Evolutionary conservation across 2,888 invertebrate species (phyloP).

Genomic region (Phymatocera aterrima): DNA sequence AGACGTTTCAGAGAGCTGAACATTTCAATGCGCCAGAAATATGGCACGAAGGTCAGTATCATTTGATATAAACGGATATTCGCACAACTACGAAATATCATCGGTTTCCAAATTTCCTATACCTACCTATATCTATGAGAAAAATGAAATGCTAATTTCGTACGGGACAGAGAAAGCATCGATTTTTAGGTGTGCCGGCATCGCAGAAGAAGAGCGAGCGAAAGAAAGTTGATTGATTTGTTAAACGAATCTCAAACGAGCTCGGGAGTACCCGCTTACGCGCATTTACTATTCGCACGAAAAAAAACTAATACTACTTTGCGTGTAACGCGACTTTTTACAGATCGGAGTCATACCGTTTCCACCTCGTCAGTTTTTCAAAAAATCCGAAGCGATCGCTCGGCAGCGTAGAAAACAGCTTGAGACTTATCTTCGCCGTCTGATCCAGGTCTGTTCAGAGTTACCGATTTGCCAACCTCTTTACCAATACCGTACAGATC

Average conservation of each 20-base stretch:
- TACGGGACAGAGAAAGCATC: too few species aligned
- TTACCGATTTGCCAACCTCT: slow-evolving; percentile 84
- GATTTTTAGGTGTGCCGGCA: too few species aligned
- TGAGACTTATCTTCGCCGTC: slow-evolving; percentile 85
- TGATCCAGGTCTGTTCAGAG: slow-evolving; percentile 83
- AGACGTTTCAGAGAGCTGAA: slow-evolving; percentile 92
- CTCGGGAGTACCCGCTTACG: too few species aligned
- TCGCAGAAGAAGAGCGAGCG: too few species aligned
- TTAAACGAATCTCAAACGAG: too few species aligned
- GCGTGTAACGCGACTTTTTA: slow-evolving; percentile 50
- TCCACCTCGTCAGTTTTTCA: slow-evolving; percentile 87
- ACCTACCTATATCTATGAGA: too few species aligned
- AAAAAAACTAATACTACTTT: too few species aligned
- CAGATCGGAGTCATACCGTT: slow-evolving; percentile 87
- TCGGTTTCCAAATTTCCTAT: too few species aligned
- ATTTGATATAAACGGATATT: neutral
- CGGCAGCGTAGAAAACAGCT: slow-evolving; percentile 84
- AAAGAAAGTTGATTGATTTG: too few species aligned
- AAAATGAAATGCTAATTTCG: too few species aligned
- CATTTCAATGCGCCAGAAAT: slow-evolving; percentile 86
- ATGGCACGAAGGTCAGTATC: slow-evolving; percentile 83
- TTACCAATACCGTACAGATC: slow-evolving; percentile 71
- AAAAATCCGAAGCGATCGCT: slow-evolving; percentile 85
- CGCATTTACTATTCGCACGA: too few species aligned
- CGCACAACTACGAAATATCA: neutral